These are phyloP conservation scores for Lasiurus borealis DNA, from an alignment of 2,113 vertebrate genomes.

Conservation along the genomic window DNA sequence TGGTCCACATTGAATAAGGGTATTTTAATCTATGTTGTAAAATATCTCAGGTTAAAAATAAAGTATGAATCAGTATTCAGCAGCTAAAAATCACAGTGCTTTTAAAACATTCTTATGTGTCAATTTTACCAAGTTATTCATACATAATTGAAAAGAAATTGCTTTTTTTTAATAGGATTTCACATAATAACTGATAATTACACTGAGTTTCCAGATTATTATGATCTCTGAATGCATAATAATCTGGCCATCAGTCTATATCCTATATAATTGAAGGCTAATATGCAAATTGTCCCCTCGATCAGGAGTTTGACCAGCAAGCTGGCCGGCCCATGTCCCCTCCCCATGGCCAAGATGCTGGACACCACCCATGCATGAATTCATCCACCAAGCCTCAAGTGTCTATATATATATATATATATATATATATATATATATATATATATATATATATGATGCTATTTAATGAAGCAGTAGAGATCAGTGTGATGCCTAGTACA, in stretches of 20 bases:
- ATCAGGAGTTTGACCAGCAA: no score
- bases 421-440: no score
- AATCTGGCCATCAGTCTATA: no score
- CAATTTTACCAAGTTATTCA: background rate
- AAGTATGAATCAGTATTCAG: constrained; percentile 37
- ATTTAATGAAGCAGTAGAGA: background rate
- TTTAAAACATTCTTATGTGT: constrained; percentile 61
- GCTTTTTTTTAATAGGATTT: background rate
- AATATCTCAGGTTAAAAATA: constrained; percentile 59
- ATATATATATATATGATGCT: background rate
- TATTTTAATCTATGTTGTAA: constrained; percentile 56
- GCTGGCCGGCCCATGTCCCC: no score
- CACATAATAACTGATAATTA: background rate
- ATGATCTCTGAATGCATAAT: no score
- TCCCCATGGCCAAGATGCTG: no score
- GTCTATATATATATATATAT: no score
- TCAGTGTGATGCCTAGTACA: background rate
- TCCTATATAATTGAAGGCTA: no score
- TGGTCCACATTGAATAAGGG: constrained; percentile 29
- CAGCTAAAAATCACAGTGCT: constrained; percentile 10
- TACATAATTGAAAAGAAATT: constrained; percentile 36
- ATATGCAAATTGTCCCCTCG: no score
- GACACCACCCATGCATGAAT: no score
- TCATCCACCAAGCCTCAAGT: no score
- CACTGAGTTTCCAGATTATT: no score